Base-by-base conservation (phyloP, 2,888 invertebrate genomes). In the Leucoptera coffeella region DNA sequence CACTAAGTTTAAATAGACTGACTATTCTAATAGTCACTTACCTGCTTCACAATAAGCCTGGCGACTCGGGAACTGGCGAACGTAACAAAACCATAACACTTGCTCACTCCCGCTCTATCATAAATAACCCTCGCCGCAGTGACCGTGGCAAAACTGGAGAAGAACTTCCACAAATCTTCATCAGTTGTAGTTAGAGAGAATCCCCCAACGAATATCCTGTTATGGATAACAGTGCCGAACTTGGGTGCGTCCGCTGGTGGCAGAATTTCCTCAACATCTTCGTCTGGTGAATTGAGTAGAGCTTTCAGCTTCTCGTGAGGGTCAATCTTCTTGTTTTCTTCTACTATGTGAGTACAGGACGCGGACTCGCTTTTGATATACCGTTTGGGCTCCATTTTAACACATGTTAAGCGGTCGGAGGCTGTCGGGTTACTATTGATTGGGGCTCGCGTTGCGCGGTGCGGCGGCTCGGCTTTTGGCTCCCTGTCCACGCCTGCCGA, bases 161-260 rank as follows among this genome's bases (percentile, higher is more conserved):
- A 96, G 36, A 94, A 82, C 52, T 88, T 85, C 62, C 88, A 84
- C 36, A 96, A 65, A 50, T 95, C 95, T 28, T 84, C 82, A 62
- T 94, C 95, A 25, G 92, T 91, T 23, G 94, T 94, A 46, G 86
- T 90, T 43, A 90, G 80, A 29, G 93, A 87, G 45, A 96, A 94
- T 13, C 95, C 96, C 30, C 96, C 95, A 27, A 96, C 95, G 60
- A 96, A 96, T 45, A 96, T 89, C 43, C 95, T 74, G 59, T 94
- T 94, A 32, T 94, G 94, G 42, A 95, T 90, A 33, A 93, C 75
- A 15, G 92, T 93, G 36, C 82, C 92, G 39, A 77, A 78, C 47
- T 78, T 78, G 2, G 61, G 78, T 36, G 58, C 77, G 45, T 60
- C 65, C 2, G 62, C 54, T 0, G 67, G 64, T 4, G 64, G 65